Evolutionary conservation across 2,888 invertebrate species (phyloP).

Genomic region (Dicyrtomina minuta): DNA sequence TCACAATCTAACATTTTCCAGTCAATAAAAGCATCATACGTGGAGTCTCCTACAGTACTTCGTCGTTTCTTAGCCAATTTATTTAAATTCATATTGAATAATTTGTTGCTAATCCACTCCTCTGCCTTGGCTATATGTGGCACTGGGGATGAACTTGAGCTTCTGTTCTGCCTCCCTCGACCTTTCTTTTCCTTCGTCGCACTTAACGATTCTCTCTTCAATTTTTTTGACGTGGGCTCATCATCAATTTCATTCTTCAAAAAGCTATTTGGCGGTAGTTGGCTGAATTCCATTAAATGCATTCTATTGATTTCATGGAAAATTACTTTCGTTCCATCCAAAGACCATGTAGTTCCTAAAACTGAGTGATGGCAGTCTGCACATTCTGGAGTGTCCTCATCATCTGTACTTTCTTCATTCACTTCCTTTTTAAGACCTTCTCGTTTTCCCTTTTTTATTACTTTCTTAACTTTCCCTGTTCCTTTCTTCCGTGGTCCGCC

Average conservation of each 20-base stretch:
- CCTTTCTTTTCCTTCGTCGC: not conserved
- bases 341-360: slow-evolving; percentile 43
- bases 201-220: not conserved
- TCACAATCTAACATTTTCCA: slow-evolving; percentile 43
- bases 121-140: not conserved
- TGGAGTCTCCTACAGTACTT: not conserved
- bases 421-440: not conserved
- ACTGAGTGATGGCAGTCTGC: slow-evolving; percentile 34
- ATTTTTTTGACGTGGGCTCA: slow-evolving; percentile 18
- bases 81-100: not conserved
- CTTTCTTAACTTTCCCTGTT: not conserved
- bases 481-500: slow-evolving; percentile 6
- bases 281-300: slow-evolving; percentile 41
- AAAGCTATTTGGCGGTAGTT: not conserved
- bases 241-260: slow-evolving; percentile 18
- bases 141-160: slow-evolving; percentile 2
- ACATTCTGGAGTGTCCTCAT: not conserved
- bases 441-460: not conserved
- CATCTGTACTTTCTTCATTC: not conserved
- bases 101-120: slow-evolving; percentile 21
- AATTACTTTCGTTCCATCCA: slow-evolving; percentile 36
- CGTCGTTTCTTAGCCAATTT: not conserved
- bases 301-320: slow-evolving; percentile 43
- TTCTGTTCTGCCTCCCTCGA: not conserved
- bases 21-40: slow-evolving; percentile 27